Percentiles rank a stretch among this genome's conserved stretches.
These are phyloP conservation scores for Drosophila repletoides DNA, from an alignment of 1,140 invertebrate species.

Conservation along the genomic window DNA sequence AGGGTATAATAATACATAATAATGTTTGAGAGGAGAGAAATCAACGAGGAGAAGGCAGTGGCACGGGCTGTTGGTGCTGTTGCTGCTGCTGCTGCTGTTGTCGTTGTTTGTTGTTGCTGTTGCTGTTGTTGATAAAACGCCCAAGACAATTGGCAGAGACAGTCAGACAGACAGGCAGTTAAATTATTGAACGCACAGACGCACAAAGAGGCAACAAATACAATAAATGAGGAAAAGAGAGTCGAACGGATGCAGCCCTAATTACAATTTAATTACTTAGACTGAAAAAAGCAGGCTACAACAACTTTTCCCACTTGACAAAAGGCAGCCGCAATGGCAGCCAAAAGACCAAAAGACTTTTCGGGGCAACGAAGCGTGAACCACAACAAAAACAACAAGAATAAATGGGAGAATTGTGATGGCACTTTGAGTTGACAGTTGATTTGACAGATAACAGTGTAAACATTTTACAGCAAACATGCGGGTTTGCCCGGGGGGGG, in stretches of 20 bases:
- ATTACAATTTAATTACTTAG: slow-evolving; percentile 80
- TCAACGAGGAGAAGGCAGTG: slow-evolving; percentile 4
- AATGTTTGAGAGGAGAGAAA: slow-evolving; percentile 4
- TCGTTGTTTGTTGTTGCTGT: too few species aligned
- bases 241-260: slow-evolving; percentile 71
- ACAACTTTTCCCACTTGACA: slow-evolving; percentile 78
- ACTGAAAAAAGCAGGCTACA: too few species aligned
- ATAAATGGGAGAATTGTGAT: slow-evolving; percentile 43
- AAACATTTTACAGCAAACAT: slow-evolving; percentile 69
- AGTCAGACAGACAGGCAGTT: too few species aligned
- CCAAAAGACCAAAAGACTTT: slow-evolving; percentile 37
- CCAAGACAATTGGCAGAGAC: slow-evolving; percentile 76
- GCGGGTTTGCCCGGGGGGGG: not conserved
- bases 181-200: slow-evolving; percentile 61
- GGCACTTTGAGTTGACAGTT: slow-evolving; percentile 75
- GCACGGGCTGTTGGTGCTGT: slow-evolving; percentile 37
- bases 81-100: slow-evolving; percentile 22
- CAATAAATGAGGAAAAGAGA: slow-evolving; percentile 11
- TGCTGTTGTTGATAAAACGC: slow-evolving; percentile 60
- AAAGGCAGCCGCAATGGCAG: slow-evolving; percentile 67
- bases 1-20: slow-evolving; percentile 21
- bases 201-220: slow-evolving; percentile 32
- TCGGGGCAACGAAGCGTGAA: slow-evolving; percentile 59
- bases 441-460: slow-evolving; percentile 79
- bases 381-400: slow-evolving; percentile 43